Base-by-base conservation (phyloP, 35 echinoderm and acorn worm genomes). In the Holothuria glaberrima region DNA sequence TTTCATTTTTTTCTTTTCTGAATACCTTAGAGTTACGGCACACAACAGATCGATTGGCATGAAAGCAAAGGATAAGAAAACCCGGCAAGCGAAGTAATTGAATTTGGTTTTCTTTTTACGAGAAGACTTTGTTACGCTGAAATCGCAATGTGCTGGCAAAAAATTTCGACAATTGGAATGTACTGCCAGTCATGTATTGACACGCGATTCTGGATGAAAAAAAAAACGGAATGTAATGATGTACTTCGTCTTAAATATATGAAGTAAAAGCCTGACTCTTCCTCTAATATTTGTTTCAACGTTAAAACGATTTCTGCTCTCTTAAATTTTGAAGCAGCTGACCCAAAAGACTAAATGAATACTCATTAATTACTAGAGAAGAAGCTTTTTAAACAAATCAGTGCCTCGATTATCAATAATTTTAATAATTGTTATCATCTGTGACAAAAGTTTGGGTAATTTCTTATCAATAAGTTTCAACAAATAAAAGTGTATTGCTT, bases 21-120 rank as follows among this genome's bases (percentile, higher is more conserved):
- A 78, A 78, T 78, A 78, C 74, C 74, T 78, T 48, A 50, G 38
- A 78, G 74, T 78, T 78, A 78, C 38, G 38, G 38, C 22, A 78
- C 38, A 78, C 74, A 78, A 78, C 74, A 48, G 74, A 78, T 78
- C 74, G 74, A 78, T 78, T 52, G 74, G 14, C 44, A 78, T 27
- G 44, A 38, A 78, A 21, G 41, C 20, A 78, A 78, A 69, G 50
- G n/a, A 50, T 48, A 48, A 21, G 50, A 78, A 75, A 78, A 52
- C 36, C 38, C 44, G 74, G 74, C 44, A 78, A 50, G 74, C 9
- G 74, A 48, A 78, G 36, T 78, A 78, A 78, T 78, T 78, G 74
- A 78, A 78, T 78, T 78, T 78, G 38, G 36, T 78, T 54, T 78
- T 78, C 74, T 78, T 78, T 38, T 26, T 48, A 48, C 41, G 74